Conservation (phyloP, 2,888 invertebrate genomes). For the Ramazzottius varieornatus region DNA sequence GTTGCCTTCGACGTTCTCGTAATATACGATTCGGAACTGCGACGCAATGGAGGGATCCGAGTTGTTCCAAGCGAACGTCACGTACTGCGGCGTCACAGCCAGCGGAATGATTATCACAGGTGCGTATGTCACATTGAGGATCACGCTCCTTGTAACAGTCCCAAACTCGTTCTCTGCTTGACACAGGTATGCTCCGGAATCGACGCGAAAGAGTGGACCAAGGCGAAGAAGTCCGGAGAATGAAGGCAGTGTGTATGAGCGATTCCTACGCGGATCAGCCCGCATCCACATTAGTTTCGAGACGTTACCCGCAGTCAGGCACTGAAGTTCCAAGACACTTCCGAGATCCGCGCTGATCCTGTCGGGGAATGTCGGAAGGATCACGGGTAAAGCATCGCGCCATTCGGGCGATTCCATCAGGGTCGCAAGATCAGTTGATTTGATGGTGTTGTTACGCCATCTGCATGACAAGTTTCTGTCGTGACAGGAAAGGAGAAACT, state of each 20-base stretch:
- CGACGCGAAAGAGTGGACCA: not conserved
- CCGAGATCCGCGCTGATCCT: not conserved
- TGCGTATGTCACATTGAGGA: not conserved
- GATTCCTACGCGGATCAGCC: not conserved
- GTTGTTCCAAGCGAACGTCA: not conserved
- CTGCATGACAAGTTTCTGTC: not conserved
- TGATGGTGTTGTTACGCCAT: not conserved
- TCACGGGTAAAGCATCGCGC: not conserved
- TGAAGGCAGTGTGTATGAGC: not conserved
- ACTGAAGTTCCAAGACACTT: not conserved
- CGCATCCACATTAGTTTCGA: not conserved
- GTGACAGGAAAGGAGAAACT: not conserved
- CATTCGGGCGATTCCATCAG: not conserved
- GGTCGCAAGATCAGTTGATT: not conserved
- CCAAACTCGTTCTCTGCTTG: not conserved
- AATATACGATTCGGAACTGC: not conserved
- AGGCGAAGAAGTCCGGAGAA: not conserved
- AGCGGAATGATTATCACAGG: not conserved
- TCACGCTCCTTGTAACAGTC: not conserved
- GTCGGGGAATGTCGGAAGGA: not conserved
- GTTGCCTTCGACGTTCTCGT: not conserved
- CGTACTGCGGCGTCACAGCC: not conserved
- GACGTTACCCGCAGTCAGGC: not conserved
- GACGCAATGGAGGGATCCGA: constrained; percentile 4
- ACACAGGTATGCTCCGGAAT: not conserved